Evolutionary conservation across 2,113 vertebrate genomes (phyloP).

Genomic region (Australoheros scitulus): DNA sequence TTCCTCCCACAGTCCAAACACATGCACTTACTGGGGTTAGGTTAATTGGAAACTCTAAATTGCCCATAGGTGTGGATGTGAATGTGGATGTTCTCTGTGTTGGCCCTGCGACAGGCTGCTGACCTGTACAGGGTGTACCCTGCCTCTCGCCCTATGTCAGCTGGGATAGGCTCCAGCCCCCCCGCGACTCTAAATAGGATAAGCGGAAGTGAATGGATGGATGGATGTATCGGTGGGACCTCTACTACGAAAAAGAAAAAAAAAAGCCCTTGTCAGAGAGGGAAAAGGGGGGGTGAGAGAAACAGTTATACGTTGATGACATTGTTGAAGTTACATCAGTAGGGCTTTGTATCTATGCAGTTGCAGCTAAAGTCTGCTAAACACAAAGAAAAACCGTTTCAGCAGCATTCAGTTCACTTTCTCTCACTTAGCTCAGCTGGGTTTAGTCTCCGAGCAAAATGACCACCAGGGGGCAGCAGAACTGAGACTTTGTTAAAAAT

Average conservation of each 20-base stretch:
- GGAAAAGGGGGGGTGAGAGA: not conserved
- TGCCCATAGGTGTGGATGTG: too few species aligned
- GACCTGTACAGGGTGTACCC: too few species aligned
- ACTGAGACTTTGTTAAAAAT: not conserved
- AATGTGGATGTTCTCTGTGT: too few species aligned
- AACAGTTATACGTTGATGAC: rapidly evolving
- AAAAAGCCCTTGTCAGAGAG: rapidly evolving
- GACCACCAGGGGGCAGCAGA: constrained; percentile 50
- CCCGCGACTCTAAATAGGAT: too few species aligned
- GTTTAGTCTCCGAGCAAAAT: not conserved
- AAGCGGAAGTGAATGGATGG: too few species aligned
- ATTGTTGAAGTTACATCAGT: not conserved
- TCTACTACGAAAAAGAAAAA: not conserved
- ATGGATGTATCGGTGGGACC: not conserved
- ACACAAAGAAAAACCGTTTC: not conserved
- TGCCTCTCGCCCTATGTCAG: too few species aligned
- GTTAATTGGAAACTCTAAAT: too few species aligned
- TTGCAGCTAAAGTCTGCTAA: not conserved
- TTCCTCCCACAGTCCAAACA: too few species aligned
- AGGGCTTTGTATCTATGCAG: not conserved
- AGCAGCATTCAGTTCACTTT: not conserved
- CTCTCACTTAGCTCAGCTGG: not conserved
- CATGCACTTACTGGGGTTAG: too few species aligned
- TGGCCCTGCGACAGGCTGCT: too few species aligned
- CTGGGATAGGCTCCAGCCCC: too few species aligned